Base-by-base conservation (phyloP, 2,888 invertebrate species). In the Thymelicus sylvestris region DNA sequence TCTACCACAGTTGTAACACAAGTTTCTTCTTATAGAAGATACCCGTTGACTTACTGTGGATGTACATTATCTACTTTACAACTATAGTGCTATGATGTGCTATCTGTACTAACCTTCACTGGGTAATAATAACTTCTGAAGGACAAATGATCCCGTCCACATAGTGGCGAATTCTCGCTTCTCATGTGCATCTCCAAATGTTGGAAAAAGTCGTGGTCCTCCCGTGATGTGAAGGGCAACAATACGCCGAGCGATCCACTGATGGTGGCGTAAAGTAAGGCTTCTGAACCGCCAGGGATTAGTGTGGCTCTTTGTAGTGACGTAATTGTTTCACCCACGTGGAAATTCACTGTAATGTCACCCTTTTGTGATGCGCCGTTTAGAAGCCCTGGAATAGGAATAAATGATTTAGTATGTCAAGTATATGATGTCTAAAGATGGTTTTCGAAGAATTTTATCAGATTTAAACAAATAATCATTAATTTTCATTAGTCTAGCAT, bases 171-270 rank as follows among this genome's bases (percentile, higher is more conserved):
- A 90, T 99, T 97, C 89, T 99, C 99, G 76, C 98, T 98, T 66
- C 99, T 95, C 98, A 99, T 98, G 88, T 99, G 99, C 99, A 99
- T 99, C 90, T 99, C 99, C 75, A 99, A 94, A 92, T 99, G 99
- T 86, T 99, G 99, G 94, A 99, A 99, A 89, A 99, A 99, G 86
- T 99, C 99, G 80, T 98, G 99, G 89, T 99, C 99, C 94, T 99
- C 99, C 80, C 98, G 96, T 19, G 98, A 98, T 0, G 98, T 98
- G 83, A 99, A 99, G 0, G 99, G 98, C 24, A 99, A 97, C 52
- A 99, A 94, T 7, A 98, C 98, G 0, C 99, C 99, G 0, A 99
- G 97, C 0, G 98, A 96, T 4, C 99, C 99, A 73, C 98, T 98
- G 13, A 99, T 87, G 0, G 99, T 99, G 0, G 99, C 98, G 86